These are phyloP conservation scores for Rissa tridactyla DNA, from an alignment of 2,113 vertebrate genomes.

Conservation along the genomic window DNA sequence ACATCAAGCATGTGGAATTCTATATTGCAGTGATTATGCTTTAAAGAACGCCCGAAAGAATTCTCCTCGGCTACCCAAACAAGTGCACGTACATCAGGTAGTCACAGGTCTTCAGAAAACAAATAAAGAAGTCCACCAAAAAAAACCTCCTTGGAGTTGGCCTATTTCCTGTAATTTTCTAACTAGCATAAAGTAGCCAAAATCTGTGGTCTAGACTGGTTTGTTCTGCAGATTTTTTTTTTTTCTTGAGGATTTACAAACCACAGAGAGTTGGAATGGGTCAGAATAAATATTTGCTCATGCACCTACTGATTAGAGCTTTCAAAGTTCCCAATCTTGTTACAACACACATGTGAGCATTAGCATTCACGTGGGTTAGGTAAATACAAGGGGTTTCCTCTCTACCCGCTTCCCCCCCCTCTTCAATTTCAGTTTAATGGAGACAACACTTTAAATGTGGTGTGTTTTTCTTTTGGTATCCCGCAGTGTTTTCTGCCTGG, in stretches of 20 bases:
- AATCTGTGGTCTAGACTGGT: conserved; percentile 58
- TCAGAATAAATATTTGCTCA: conserved; percentile 63
- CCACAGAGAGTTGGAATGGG: conserved; percentile 47
- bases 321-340: conserved; percentile 12
- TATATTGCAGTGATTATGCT: conserved; percentile 10
- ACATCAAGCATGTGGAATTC: conserved; percentile 39
- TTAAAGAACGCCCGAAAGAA: conserved; percentile 15
- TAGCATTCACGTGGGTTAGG: neutral
- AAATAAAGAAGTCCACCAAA: neutral
- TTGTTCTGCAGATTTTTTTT: conserved; percentile 62
- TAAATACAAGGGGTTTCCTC: neutral
- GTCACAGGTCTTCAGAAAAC: neutral
- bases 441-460: neutral
- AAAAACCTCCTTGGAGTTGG: neutral
- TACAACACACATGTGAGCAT: neutral
- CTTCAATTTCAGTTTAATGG: neutral
- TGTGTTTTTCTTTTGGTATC: neutral
- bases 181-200: conserved; percentile 43
- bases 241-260: conserved; percentile 60
- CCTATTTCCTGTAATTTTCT: conserved; percentile 50
- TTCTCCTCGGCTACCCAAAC: neutral
- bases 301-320: conserved; percentile 46
- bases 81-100: neutral
- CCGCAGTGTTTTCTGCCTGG: neutral
- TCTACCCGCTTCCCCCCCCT: neutral